Percentiles rank a stretch among this genome's conserved stretches.
phyloP scores from a whole-genome alignment of 2,888 invertebrate genomes.

The Andricus curvator region DNA sequence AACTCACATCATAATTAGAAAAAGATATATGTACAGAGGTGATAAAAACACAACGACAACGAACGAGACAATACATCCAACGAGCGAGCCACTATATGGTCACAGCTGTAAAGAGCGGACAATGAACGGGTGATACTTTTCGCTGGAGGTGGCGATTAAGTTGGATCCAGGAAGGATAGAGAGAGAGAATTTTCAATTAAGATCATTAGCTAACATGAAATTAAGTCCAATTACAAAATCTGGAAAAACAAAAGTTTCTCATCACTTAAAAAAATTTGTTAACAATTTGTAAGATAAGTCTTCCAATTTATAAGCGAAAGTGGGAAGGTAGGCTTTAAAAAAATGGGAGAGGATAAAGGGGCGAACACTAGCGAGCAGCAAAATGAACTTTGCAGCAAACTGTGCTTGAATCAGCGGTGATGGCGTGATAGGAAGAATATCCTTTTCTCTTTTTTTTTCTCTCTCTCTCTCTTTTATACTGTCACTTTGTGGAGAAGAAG shows the following conservation, averaged over 20 bases:
- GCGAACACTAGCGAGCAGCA: constrained; percentile 74
- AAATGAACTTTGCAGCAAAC: constrained; percentile 75
- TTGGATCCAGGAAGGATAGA: constrained; percentile 41
- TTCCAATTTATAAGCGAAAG: constrained; percentile 46
- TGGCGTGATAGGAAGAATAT: constrained; percentile 71
- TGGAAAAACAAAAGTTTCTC: background rate
- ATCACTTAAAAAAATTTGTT: background rate
- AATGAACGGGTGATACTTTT: constrained; percentile 57
- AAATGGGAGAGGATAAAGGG: constrained; percentile 55
- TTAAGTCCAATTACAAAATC: background rate
- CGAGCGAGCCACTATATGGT: constrained; percentile 79
- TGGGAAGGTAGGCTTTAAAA: constrained; percentile 52
- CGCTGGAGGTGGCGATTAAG: constrained; percentile 53
- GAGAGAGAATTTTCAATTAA: background rate
- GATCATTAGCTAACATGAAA: background rate
- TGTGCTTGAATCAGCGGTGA: constrained; percentile 75
- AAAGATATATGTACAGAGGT: constrained; percentile 74
- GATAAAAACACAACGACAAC: constrained; percentile 78
- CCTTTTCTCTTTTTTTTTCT: constrained; percentile 60
- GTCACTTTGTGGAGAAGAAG: constrained; percentile 69
- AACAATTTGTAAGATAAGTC: background rate
- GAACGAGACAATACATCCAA: constrained; percentile 79
- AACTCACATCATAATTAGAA: constrained; percentile 76
- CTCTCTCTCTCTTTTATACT: constrained; percentile 52
- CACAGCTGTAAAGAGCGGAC: constrained; percentile 75